These are phyloP conservation scores for Hepsetus odoe DNA, from an alignment of 2,113 vertebrate genomes.

Conservation along the genomic window DNA sequence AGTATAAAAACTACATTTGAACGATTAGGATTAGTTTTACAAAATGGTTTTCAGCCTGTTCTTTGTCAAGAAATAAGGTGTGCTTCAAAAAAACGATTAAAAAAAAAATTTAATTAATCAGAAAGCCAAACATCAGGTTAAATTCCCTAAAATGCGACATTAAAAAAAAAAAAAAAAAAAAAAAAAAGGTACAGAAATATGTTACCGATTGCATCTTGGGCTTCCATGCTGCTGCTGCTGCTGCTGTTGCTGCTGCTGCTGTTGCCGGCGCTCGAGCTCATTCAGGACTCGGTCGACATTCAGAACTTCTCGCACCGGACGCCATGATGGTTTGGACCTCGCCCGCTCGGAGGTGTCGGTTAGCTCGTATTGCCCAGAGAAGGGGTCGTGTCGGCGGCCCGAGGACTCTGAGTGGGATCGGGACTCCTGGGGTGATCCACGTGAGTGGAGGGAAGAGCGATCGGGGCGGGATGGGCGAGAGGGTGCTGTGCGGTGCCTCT, in stretches of 20 bases:
- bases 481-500: constrained; percentile 68
- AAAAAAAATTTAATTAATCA: too few relatives aligned
- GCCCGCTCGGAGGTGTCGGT: constrained; percentile 65
- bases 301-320: constrained; percentile 89
- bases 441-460: constrained; percentile 65
- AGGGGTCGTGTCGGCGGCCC: constrained; percentile 51
- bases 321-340: constrained; percentile 85
- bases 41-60: too few relatives aligned
- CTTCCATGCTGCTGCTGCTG: constrained; percentile 67
- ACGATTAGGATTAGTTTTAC: too few relatives aligned
- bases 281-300: constrained; percentile 93
- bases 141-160: too few relatives aligned
- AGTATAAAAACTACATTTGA: too few relatives aligned
- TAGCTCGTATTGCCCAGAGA: constrained; percentile 56
- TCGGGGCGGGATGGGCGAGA: constrained; percentile 72
- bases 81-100: too few relatives aligned
- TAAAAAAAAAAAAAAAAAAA: too few relatives aligned
- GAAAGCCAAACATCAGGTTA: too few relatives aligned
- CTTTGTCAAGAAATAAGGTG: too few relatives aligned
- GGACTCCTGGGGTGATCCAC: constrained; percentile 68
- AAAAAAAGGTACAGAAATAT: too few relatives aligned
- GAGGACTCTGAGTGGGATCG: constrained; percentile 53
- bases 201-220: constrained; percentile 75
- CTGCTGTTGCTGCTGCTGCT: constrained; percentile 71
- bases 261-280: constrained; percentile 84